Conservation (phyloP, 2,797 vertebrate species). For the Gallinago stenura region DNA sequence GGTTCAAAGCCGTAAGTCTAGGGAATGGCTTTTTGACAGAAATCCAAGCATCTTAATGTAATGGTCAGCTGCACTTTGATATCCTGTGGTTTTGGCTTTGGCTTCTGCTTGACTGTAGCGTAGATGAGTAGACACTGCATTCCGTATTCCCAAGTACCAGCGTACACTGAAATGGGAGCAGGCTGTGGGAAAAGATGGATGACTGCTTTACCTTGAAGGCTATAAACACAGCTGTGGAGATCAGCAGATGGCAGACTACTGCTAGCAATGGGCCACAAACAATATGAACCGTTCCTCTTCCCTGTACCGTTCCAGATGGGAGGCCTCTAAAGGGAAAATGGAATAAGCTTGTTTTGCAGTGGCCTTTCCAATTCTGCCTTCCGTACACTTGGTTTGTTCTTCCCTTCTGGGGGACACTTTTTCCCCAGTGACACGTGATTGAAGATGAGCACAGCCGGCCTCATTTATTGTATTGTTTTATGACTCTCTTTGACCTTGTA, state of each 20-base stretch:
- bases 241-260: conserved; percentile 54
- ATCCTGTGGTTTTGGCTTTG: background rate
- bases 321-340: background rate
- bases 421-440: background rate
- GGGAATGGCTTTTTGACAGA: conserved; percentile 8
- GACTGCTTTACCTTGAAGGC: background rate
- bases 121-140: background rate
- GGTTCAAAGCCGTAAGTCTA: background rate
- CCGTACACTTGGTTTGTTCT: background rate
- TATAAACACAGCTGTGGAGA: conserved; percentile 21
- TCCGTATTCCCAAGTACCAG: background rate
- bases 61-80: conserved; percentile 30
- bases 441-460: background rate
- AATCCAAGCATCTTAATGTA: background rate
- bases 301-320: background rate
- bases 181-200: conserved; percentile 30
- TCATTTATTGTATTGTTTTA: background rate
- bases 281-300: background rate
- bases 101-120: background rate
- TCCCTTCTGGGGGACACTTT: background rate
- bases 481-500: background rate
- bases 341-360: background rate
- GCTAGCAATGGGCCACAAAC: conserved; percentile 28
- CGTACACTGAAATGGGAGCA: background rate
- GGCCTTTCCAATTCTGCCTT: background rate